A percentile compares a stretch with the other conserved stretches of the same genome.
Conservation (phyloP, 1,140 invertebrate genomes). For the Lethrus apterus region DNA sequence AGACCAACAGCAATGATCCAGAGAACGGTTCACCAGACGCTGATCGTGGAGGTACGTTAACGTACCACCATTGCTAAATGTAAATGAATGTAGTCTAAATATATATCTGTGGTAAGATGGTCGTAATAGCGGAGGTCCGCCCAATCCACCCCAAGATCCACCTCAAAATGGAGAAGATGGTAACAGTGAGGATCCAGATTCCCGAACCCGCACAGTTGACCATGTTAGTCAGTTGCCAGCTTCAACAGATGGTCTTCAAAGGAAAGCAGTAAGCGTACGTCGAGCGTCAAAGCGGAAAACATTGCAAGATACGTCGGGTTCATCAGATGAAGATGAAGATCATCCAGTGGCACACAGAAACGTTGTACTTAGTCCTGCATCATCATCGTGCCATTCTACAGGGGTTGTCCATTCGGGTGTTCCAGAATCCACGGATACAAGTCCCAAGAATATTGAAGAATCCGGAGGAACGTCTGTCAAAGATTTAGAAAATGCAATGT, state of each 20-base stretch:
- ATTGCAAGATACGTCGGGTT: slow-evolving; percentile 46
- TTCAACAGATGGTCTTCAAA: slow-evolving; percentile 23
- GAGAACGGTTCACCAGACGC: slow-evolving; percentile 80
- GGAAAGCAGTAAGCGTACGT: slow-evolving; percentile 30
- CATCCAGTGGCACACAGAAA: slow-evolving; percentile 33
- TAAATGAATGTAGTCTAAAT: slow-evolving; percentile 28
- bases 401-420: slow-evolving; percentile 40
- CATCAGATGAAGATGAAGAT: slow-evolving; percentile 50
- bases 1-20: slow-evolving; percentile 68
- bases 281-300: slow-evolving; percentile 49
- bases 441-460: slow-evolving; percentile 42
- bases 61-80: slow-evolving; percentile 39
- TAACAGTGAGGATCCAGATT: slow-evolving; percentile 46
- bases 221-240: slow-evolving; percentile 39
- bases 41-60: slow-evolving; percentile 61
- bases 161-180: slow-evolving; percentile 48
- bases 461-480: slow-evolving; percentile 61
- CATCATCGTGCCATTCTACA: slow-evolving; percentile 48
- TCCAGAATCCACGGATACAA: slow-evolving; percentile 37
- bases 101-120: slow-evolving; percentile 44
- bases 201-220: slow-evolving; percentile 47
- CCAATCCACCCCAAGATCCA: slow-evolving; percentile 48
- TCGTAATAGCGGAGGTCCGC: slow-evolving; percentile 48
- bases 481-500: slow-evolving; percentile 93
- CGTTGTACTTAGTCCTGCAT: slow-evolving; percentile 53